These are phyloP conservation scores for Sander vitreus DNA, from an alignment of 2,113 vertebrate genomes.

Conservation along the genomic window DNA sequence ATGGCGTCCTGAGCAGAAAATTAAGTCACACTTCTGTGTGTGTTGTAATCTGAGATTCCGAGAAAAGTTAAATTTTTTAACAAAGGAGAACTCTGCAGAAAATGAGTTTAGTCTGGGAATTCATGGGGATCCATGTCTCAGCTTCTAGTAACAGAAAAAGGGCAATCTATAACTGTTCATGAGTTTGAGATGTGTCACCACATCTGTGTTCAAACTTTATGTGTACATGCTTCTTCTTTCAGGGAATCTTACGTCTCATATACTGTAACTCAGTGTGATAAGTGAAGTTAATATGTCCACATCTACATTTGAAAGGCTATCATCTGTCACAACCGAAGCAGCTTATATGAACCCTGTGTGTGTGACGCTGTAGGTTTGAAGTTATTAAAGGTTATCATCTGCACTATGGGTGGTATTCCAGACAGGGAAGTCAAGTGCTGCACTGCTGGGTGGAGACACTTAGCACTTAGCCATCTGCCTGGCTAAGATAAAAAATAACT, in stretches of 20 bases:
- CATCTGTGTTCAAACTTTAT: background rate
- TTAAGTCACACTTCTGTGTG: too few species aligned
- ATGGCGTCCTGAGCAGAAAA: too few species aligned
- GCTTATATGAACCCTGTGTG: background rate
- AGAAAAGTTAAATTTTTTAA: background rate
- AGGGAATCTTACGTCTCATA: background rate
- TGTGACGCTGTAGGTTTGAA: background rate
- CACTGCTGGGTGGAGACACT: conserved; percentile 50
- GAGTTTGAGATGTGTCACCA: background rate
- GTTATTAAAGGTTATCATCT: conserved; percentile 40
- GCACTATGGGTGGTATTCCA: conserved; percentile 29
- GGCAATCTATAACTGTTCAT: background rate
- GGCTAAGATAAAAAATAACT: conserved; percentile 64
- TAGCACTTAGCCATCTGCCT: conserved; percentile 49
- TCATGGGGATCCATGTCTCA: background rate
- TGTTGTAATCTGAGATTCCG: too few species aligned
- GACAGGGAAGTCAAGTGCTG: conserved; percentile 19
- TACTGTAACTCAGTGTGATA: conserved; percentile 16
- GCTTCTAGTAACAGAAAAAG: background rate
- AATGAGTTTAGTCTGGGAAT: background rate
- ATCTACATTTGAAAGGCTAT: conserved; percentile 23
- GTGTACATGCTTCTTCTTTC: background rate
- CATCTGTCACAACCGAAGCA: conserved; percentile 34
- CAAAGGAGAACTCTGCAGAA: background rate
- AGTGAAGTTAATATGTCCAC: conserved; percentile 7